Evolutionary conservation across 2,888 invertebrate species (phyloP).

Genomic region (Dicycla oo): DNA sequence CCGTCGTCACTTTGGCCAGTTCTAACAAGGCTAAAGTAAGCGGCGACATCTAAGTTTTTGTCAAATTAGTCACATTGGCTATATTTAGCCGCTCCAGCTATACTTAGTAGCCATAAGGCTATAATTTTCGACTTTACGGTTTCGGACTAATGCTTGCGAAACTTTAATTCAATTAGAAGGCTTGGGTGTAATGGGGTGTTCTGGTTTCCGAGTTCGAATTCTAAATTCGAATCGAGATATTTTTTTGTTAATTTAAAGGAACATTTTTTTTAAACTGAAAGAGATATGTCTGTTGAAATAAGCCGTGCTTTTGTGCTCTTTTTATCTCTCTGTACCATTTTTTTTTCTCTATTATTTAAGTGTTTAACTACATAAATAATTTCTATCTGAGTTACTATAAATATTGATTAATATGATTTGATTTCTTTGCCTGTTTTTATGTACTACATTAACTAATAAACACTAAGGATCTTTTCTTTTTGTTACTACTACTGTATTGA

Average conservation of each 20-base stretch:
- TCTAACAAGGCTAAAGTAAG: conserved; percentile 57
- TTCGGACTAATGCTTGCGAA: conserved; percentile 75
- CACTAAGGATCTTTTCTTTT: background rate
- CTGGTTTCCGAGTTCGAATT: conserved; percentile 25
- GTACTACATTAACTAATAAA: too few relatives aligned
- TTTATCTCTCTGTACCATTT: too few relatives aligned
- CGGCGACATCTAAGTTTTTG: conserved; percentile 69
- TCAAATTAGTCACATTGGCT: conserved; percentile 67
- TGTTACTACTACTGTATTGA: too few relatives aligned
- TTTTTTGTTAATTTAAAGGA: too few relatives aligned
- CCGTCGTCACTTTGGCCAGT: conserved; percentile 40
- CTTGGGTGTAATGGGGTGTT: conserved; percentile 24
- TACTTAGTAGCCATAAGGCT: conserved; percentile 68
- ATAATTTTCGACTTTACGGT: conserved; percentile 81
- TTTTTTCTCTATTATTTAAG: too few relatives aligned
- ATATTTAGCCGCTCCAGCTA: conserved; percentile 67
- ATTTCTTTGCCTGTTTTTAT: background rate
- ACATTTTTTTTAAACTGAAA: background rate
- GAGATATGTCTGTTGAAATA: background rate
- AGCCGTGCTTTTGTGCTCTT: too few relatives aligned
- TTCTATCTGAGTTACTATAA: background rate
- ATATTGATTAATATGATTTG: background rate
- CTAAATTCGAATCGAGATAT: background rate
- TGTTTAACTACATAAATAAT: too few relatives aligned
- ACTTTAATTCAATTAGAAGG: conserved; percentile 80